phyloP scores from a whole-genome alignment of 1,140 invertebrate genomes.

The Callitettix versicolor region DNA sequence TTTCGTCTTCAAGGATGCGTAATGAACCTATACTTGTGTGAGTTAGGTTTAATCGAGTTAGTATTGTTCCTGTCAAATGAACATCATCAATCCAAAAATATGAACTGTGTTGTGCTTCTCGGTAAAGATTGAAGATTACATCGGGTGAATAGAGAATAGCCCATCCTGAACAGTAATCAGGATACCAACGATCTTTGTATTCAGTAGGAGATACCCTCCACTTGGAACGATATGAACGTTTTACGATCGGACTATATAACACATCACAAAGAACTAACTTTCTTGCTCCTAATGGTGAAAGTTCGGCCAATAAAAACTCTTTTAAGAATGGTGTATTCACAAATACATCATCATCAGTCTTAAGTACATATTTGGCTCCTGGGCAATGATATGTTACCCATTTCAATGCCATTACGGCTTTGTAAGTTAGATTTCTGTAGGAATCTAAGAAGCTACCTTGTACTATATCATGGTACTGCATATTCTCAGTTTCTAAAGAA shows the following conservation, averaged over 20 bases:
- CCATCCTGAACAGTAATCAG: conserved; percentile 64
- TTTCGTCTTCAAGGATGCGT: background rate
- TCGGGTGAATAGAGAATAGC: conserved; percentile 61
- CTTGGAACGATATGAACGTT: conserved; percentile 51
- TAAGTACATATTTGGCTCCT: conserved; percentile 59
- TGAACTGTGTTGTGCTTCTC: conserved; percentile 43
- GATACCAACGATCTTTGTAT: conserved; percentile 52
- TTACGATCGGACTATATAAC: conserved; percentile 30
- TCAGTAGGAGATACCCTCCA: conserved; percentile 64
- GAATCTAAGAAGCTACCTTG: conserved; percentile 68
- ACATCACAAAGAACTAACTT: conserved; percentile 48
- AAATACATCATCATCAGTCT: conserved; percentile 71
- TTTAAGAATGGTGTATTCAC: conserved; percentile 55
- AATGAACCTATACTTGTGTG: conserved; percentile 9
- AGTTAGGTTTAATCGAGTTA: conserved; percentile 25
- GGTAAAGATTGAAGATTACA: conserved; percentile 51
- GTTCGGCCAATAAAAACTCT: conserved; percentile 44
- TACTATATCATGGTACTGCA: conserved; percentile 54
- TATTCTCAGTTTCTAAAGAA: conserved; percentile 47
- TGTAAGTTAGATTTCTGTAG: conserved; percentile 79
- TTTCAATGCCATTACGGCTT: conserved; percentile 75
- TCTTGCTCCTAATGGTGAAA: conserved; percentile 44
- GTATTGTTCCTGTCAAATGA: conserved; percentile 62
- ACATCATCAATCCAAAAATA: conserved; percentile 86
- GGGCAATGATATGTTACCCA: conserved; percentile 57